Percentiles rank a stretch among this genome's conserved stretches.
Evolutionary conservation across 2,113 vertebrate species (phyloP).

Genomic region (Heterochromis multidens): DNA sequence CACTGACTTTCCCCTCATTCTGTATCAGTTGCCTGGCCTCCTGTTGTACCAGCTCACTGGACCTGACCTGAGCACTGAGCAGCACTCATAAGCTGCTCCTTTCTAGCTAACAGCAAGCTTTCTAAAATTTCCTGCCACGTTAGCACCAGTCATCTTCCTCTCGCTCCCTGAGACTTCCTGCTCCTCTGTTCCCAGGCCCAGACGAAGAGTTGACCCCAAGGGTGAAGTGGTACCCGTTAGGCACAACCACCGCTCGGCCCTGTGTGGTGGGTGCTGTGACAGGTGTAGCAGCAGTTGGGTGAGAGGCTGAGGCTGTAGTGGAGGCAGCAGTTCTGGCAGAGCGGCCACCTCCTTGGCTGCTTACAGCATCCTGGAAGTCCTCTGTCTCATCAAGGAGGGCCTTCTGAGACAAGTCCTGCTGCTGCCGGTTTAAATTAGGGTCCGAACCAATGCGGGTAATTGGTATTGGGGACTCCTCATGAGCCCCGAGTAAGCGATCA

Average conservation of each 20-base stretch:
- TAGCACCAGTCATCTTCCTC: constrained; percentile 97
- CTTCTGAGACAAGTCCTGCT: constrained; percentile 48
- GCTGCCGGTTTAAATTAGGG: constrained; percentile 81
- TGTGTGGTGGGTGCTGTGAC: constrained; percentile 72
- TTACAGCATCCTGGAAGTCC: constrained; percentile 89
- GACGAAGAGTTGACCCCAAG: constrained; percentile 81
- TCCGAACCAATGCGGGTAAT: constrained; percentile 87
- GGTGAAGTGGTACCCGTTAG: constrained; percentile 93
- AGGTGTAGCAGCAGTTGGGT: constrained; percentile 67
- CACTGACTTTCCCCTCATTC: not conserved
- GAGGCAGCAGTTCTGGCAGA: constrained; percentile 80
- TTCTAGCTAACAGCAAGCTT: constrained; percentile 65
- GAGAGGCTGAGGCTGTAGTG: constrained; percentile 63
- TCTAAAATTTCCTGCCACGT: constrained; percentile 46
- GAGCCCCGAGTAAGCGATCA: constrained; percentile 78
- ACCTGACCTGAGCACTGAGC: constrained; percentile 11
- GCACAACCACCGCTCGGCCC: constrained; percentile 80
- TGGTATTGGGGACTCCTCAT: constrained; percentile 66
- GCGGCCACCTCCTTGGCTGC: constrained; percentile 82
- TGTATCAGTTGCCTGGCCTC: not conserved
- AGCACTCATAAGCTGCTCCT: not conserved
- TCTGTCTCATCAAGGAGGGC: constrained; percentile 80
- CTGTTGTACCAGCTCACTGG: not conserved
- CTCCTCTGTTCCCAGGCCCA: constrained; percentile 69
- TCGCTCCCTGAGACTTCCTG: constrained; percentile 85